Evolutionary conservation across 2,888 invertebrate species (phyloP).

Genomic region (Eurois occulta): DNA sequence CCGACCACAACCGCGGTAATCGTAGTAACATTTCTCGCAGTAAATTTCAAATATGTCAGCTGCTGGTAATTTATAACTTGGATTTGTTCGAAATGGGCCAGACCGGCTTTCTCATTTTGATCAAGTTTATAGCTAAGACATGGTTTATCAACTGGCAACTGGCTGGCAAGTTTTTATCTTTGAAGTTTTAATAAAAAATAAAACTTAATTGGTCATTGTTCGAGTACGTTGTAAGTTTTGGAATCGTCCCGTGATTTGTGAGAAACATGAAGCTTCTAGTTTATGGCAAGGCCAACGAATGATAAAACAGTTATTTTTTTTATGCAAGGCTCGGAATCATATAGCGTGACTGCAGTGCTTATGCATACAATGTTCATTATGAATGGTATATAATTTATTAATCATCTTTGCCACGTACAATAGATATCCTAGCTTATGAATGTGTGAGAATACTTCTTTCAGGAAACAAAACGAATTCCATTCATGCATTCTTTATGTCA

Average conservation of each 20-base stretch:
- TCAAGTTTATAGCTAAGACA: slow-evolving; percentile 25
- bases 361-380: slow-evolving; percentile 18
- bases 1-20: neutral
- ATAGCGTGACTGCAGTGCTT: slow-evolving; percentile 11
- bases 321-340: neutral
- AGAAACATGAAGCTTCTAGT: slow-evolving; percentile 5
- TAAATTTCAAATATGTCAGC: slow-evolving; percentile 18
- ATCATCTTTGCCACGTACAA: neutral
- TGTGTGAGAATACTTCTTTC: slow-evolving; percentile 2
- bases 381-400: slow-evolving; percentile 15
- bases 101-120: slow-evolving; percentile 35
- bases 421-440: neutral
- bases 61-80: slow-evolving; percentile 11
- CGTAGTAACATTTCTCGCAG: slow-evolving; percentile 16
- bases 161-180: neutral
- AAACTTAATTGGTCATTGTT: slow-evolving; percentile 17
- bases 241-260: neutral
- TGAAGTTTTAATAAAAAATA: neutral
- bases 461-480: neutral
- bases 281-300: slow-evolving; percentile 16
- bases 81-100: slow-evolving; percentile 22
- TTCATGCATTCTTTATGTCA: neutral
- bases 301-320: slow-evolving; percentile 16
- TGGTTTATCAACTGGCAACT: slow-evolving; percentile 6
- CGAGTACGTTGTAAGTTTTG: neutral